A percentile compares a stretch with the other conserved stretches of the same genome.
phyloP scores from a whole-genome alignment of 2,113 vertebrate species.

The Atlantisia rogersi region DNA sequence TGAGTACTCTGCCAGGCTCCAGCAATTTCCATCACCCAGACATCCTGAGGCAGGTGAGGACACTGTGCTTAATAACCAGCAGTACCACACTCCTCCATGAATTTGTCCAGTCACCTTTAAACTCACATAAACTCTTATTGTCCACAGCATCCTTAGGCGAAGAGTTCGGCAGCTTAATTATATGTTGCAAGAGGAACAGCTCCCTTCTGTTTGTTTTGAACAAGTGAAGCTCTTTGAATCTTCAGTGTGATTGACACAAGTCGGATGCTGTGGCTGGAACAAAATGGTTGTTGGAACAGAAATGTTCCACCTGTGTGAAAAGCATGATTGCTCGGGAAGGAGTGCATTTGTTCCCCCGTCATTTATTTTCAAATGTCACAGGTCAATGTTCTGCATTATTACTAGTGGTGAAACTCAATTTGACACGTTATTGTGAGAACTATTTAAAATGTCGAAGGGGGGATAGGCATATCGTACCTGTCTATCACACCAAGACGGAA shows the following conservation, averaged over 20 bases:
- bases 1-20: not conserved
- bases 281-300: constrained; percentile 45
- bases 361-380: constrained; percentile 53
- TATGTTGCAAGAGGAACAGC: not conserved
- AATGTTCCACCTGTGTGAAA: constrained; percentile 31
- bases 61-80: not conserved
- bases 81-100: not conserved
- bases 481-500: constrained; percentile 37
- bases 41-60: not conserved
- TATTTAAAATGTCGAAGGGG: not conserved
- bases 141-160: not conserved
- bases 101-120: not conserved
- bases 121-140: not conserved
- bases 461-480: constrained; percentile 4
- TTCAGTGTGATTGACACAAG: constrained; percentile 40
- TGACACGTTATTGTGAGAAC: not conserved
- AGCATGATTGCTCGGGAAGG: not conserved
- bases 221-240: constrained; percentile 11
- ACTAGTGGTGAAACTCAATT: constrained; percentile 24
- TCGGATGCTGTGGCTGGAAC: not conserved
- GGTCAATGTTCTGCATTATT: constrained; percentile 58
- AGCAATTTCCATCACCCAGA: not conserved
- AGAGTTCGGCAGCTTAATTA: not conserved
- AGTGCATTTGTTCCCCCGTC: not conserved
- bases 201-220: not conserved